These are phyloP conservation scores for Cliona cf. orientalis DNA, from an alignment of 37 sponge, comb jelly and placozoan genomes.

Conservation along the genomic window DNA sequence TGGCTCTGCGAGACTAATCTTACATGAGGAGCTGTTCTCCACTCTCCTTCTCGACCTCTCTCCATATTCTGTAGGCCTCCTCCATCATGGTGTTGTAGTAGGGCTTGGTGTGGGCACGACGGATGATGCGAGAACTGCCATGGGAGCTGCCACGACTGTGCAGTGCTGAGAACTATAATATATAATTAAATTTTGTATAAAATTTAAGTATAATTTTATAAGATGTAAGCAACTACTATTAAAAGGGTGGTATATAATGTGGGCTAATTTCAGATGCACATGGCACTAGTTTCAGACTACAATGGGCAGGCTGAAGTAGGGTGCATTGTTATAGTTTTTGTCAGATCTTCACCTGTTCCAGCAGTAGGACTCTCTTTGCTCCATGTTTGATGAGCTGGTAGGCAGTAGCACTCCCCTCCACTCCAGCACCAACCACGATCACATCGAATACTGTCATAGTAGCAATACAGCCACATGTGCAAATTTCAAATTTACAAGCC, in stretches of 20 bases:
- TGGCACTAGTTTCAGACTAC: background rate
- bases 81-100: conserved; percentile 83
- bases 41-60: conserved; percentile 65
- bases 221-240: background rate
- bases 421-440: conserved; percentile 85
- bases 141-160: conserved; percentile 94
- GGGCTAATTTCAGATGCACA: background rate
- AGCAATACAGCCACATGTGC: too few relatives aligned
- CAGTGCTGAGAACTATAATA: conserved; percentile 66
- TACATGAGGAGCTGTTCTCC: conserved; percentile 64
- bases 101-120: conserved; percentile 54
- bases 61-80: conserved; percentile 79
- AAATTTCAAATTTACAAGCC: background rate
- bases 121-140: conserved; percentile 79
- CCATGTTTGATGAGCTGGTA: conserved; percentile 44
- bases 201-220: background rate
- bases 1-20: too few relatives aligned
- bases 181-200: background rate
- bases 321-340: background rate
- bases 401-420: conserved; percentile 87
- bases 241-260: background rate
- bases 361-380: conserved; percentile 52
- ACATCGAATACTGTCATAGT: too few relatives aligned
- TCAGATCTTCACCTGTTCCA: conserved; percentile 74
- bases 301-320: background rate